These are phyloP conservation scores for Deroplatys truncata DNA, from an alignment of 2,888 invertebrate species.

Conservation along the genomic window DNA sequence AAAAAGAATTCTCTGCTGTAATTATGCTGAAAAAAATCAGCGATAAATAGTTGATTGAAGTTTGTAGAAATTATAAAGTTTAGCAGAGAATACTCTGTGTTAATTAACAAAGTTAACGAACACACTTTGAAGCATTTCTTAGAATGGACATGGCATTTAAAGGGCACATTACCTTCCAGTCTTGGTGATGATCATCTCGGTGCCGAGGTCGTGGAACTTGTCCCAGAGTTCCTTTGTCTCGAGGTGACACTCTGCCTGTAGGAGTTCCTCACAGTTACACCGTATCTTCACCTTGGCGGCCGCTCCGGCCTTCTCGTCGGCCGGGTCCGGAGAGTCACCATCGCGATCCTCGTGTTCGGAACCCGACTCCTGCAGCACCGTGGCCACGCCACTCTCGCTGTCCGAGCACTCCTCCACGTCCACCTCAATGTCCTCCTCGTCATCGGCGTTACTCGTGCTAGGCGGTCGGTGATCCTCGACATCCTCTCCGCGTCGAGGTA, in stretches of 20 bases:
- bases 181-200: conserved; percentile 84
- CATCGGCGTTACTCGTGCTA: conserved; percentile 12
- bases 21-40: no score
- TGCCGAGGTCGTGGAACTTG: conserved; percentile 72
- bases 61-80: no score
- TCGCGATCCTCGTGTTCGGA: conserved; percentile 28
- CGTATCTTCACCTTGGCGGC: conserved; percentile 46
- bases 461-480: conserved; percentile 31
- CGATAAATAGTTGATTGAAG: no score
- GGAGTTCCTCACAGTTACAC: conserved; percentile 63
- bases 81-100: no score
- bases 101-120: neutral
- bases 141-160: no score
- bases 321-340: conserved; percentile 23
- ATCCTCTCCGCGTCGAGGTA: conserved; percentile 30
- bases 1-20: no score
- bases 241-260: conserved; percentile 64
- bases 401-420: conserved; percentile 70
- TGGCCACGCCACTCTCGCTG: conserved; percentile 46
- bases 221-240: conserved; percentile 81
- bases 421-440: conserved; percentile 64
- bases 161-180: conserved; percentile 63
- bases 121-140: neutral
- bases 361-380: conserved; percentile 17
- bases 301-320: conserved; percentile 36